These are phyloP conservation scores for Autographa pulchrina DNA, from an alignment of 2,888 invertebrate species.

Conservation along the genomic window DNA sequence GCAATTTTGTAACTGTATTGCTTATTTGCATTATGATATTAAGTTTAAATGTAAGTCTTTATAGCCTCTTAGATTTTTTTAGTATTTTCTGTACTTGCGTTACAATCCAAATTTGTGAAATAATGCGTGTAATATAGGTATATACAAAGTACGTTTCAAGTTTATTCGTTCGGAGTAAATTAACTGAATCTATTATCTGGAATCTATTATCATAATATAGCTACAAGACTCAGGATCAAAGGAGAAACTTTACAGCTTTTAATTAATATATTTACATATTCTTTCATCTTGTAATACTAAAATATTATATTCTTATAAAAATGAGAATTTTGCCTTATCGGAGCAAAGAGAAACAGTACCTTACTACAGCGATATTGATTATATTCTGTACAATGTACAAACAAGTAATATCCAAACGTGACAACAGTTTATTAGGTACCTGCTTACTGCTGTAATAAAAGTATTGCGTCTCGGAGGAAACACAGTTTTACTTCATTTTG, in stretches of 20 bases:
- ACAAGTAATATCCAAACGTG: slow-evolving; percentile 12
- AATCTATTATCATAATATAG: slow-evolving; percentile 33
- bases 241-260: slow-evolving; percentile 36
- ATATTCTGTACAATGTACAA: slow-evolving; percentile 9
- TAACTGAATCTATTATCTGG: slow-evolving; percentile 25
- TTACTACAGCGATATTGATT: slow-evolving; percentile 7
- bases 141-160: neutral
- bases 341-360: neutral
- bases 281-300: slow-evolving; percentile 23
- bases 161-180: slow-evolving; percentile 10
- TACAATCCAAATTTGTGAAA: neutral
- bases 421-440: slow-evolving; percentile 27
- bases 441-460: slow-evolving; percentile 30
- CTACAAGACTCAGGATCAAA: slow-evolving; percentile 27
- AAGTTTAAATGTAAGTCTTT: neutral
- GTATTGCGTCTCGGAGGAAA: slow-evolving; percentile 22
- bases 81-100: neutral
- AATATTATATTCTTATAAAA: slow-evolving; percentile 14
- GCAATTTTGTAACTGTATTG: too few relatives aligned
- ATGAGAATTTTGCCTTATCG: slow-evolving; percentile 6
- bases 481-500: slow-evolving; percentile 62
- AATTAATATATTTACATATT: slow-evolving; percentile 55
- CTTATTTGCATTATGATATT: neutral
- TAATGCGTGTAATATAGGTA: neutral
- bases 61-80: neutral